Conservation (phyloP, 1,140 invertebrate genomes). For the Macrobrachium nipponense region DNA sequence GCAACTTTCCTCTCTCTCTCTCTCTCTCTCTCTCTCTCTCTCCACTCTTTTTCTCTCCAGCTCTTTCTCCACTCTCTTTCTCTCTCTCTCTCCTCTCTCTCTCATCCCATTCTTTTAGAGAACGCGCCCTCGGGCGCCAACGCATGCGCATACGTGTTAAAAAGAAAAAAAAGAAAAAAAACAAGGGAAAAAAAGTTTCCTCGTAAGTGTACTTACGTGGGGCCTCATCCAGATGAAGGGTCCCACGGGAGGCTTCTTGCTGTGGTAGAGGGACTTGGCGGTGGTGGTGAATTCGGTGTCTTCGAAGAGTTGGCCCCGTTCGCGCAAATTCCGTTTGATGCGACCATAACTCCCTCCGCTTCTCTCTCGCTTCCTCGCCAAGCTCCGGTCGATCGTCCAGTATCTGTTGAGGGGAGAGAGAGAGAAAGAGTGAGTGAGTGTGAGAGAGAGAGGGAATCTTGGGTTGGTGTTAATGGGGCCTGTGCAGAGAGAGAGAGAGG, state of each 20-base stretch:
- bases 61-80: too few species aligned
- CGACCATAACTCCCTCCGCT: slow-evolving; percentile 72
- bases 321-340: slow-evolving; percentile 72
- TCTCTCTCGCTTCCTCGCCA: slow-evolving; percentile 68
- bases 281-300: slow-evolving; percentile 78
- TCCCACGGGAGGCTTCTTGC: slow-evolving; percentile 70
- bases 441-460: neutral
- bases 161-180: too few species aligned
- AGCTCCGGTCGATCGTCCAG: slow-evolving; percentile 73
- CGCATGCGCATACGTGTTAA: neutral
- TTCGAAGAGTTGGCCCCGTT: slow-evolving; percentile 75
- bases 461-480: neutral
- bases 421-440: neutral
- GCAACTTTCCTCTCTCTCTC: too few species aligned
- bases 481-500: too few species aligned
- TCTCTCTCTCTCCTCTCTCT: too few species aligned
- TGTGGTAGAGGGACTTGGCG: slow-evolving; percentile 73
- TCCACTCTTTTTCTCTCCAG: too few species aligned
- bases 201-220: slow-evolving; percentile 66
- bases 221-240: slow-evolving; percentile 71
- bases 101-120: too few species aligned
- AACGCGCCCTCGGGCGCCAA: too few species aligned
- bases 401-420: slow-evolving; percentile 69
- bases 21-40: too few species aligned
- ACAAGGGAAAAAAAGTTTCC: too few species aligned